Base-by-base conservation (phyloP, 2,888 invertebrate genomes). In the Melolontha melolontha region DNA sequence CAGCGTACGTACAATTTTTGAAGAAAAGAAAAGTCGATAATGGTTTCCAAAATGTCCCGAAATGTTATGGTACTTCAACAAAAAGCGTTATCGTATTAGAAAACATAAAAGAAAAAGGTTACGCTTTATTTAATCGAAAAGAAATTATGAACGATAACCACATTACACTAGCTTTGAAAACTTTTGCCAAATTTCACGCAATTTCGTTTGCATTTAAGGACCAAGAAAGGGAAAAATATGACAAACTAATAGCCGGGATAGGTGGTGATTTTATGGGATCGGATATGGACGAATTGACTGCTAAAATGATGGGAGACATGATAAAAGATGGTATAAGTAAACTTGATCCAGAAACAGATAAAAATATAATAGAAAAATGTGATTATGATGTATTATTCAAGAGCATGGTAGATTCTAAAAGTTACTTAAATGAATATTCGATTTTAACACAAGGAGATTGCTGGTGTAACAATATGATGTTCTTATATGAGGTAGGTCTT, bases 191-290 rank as follows among this genome's bases (percentile, higher is more conserved):
- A 71, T 88, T 84, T 68, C 89, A 89, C 75, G 89, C 87, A 0
- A 69, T 89, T 2, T 87, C 89, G 0, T 84, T 88, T 64, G 88
- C 89, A 0, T 85, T 88, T 77, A 86, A 82, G 75, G 86, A 88
- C 66, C 86, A 88, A 70, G 79, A 86, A 2, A 85, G 87, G 0
- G 76, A 84, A 6, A 79, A 82, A 51, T 89, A 88, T 72, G 79
- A 84, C 1, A 66, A 75, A 34, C 50, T 79, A 8, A 6, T 8
- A 34, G 1, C 2, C 6, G 34, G 34, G 1, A 5, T 10, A 34
- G 1, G 1, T 6, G 8, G 1, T 5, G 34, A 34, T 34, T 34
- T 8, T 10, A 34, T 34, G 34, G 10, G 6, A 10, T 5, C 34
- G 7, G 10, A 6, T 5, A 8, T 10, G 34, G 22, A 22, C 4